phyloP scores from a whole-genome alignment of 2,888 invertebrate genomes.

The Pediacus dermestoides region DNA sequence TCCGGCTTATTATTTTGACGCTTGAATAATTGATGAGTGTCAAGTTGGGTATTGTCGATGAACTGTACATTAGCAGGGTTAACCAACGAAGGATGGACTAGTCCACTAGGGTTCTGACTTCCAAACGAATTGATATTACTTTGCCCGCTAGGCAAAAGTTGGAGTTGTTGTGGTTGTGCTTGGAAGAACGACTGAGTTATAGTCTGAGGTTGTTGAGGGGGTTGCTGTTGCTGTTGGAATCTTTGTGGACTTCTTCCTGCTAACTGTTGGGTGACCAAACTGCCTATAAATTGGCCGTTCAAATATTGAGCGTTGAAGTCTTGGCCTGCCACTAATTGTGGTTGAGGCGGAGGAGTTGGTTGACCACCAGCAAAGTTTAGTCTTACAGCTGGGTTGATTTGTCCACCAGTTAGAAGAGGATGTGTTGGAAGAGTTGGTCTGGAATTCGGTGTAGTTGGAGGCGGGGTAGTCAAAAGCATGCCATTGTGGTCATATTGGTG shows the following conservation, averaged over 20 bases:
- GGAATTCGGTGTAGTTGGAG: constrained; percentile 57
- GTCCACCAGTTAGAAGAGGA: constrained; percentile 59
- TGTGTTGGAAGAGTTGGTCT: constrained; percentile 54
- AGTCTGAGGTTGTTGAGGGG: constrained; percentile 6
- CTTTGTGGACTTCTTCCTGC: constrained; percentile 21
- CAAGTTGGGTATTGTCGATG: constrained; percentile 53
- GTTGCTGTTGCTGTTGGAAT: constrained; percentile 6
- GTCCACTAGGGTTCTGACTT: constrained; percentile 30
- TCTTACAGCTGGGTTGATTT: constrained; percentile 58
- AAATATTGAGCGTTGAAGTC: constrained; percentile 57
- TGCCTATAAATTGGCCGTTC: constrained; percentile 60
- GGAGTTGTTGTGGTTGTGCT: constrained; percentile 23
- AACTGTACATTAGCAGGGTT: constrained; percentile 63
- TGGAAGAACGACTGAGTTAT: constrained; percentile 8
- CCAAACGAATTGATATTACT: constrained; percentile 17
- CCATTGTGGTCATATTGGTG: constrained; percentile 77
- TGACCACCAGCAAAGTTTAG: constrained; percentile 53
- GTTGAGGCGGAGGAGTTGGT: constrained; percentile 24
- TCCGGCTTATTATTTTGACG: constrained; percentile 43
- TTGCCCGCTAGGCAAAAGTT: constrained; percentile 15
- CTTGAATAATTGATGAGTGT: constrained; percentile 54
- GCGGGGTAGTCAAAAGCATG: constrained; percentile 57
- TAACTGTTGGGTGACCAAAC: constrained; percentile 37
- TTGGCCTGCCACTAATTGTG: constrained; percentile 54
- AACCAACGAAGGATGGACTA: constrained; percentile 48